A percentile compares a stretch with the other conserved stretches of the same genome.
phyloP scores from a whole-genome alignment of 1,140 invertebrate species.

The Campoletis sonorensis region DNA sequence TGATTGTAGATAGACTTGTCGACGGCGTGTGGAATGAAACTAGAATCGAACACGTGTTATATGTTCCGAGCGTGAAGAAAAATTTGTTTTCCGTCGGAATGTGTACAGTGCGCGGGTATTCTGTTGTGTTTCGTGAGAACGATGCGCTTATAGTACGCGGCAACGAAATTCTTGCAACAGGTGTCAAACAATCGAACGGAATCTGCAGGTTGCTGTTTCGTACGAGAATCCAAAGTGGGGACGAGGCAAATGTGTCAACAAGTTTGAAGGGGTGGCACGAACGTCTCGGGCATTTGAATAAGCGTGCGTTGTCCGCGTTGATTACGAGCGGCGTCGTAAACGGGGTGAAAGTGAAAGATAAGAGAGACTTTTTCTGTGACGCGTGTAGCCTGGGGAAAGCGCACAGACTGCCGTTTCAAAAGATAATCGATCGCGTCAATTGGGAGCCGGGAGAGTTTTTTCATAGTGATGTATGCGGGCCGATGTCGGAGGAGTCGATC shows the following conservation, averaged over 20 bases:
- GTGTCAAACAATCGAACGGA: slow-evolving; percentile 45
- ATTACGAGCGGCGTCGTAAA: no score
- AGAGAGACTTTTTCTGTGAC: background rate
- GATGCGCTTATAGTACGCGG: background rate
- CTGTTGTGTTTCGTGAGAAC: background rate
- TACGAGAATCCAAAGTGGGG: slow-evolving; percentile 41
- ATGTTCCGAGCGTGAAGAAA: background rate
- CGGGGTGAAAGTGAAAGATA: background rate
- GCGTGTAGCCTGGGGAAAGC: background rate
- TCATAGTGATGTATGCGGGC: background rate
- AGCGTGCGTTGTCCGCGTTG: background rate
- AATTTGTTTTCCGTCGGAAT: no score
- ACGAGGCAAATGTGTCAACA: slow-evolving; percentile 9
- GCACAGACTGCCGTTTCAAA: background rate
- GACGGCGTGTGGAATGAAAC: slow-evolving; percentile 23
- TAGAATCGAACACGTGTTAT: slow-evolving; percentile 49
- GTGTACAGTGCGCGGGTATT: background rate
- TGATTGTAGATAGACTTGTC: background rate
- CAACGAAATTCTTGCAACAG: slow-evolving; percentile 20
- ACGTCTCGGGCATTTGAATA: slow-evolving; percentile 48
- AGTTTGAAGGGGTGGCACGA: slow-evolving; percentile 37
- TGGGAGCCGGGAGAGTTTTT: background rate
- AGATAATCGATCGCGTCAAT: slow-evolving; percentile 8
- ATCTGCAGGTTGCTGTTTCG: slow-evolving; percentile 45
- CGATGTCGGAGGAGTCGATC: background rate